Evolutionary conservation across 2,888 invertebrate genomes (phyloP), one percentile per base, ranked within the genome.

Genomic region (Amphipoea lucens): DNA sequence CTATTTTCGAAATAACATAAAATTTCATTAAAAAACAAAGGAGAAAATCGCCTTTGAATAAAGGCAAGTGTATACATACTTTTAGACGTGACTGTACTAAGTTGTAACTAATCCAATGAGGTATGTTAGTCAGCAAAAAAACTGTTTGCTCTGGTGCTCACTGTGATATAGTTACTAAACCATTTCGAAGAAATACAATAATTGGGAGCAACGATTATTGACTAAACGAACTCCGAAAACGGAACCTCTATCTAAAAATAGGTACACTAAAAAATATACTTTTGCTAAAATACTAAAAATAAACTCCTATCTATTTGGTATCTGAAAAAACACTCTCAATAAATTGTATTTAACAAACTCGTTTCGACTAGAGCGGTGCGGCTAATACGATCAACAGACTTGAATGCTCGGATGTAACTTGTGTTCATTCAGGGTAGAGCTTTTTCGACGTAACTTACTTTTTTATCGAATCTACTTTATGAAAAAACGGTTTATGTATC

Each of bases 351-450:
- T 45, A 65, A 12, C 62, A 11, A 4, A 63, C 70, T 40, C 36
- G 42, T 69, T 79, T 45, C 29, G 72, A 63, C 51, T 20, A 78
- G n/a, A 80, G 29, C 36, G 40, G 45, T 65, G 48, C 60, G 40
- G 48, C 23, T 57, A 57, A 69, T 76, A 29, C 40, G 48, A 60
- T 63, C n/a, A 81, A 68, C 36, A 36, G 17, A 74, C 17, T 74
- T 40, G 45, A 68, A 82, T 45, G 40, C 62, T 63, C 40, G 40
- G 45, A 57, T 40, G n/a, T 65, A 23, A 66, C 40, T 66, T 60
- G 11, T 23, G 4, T 72, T 17, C 45, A 29, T 40, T 40, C 9
- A 63, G 6, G 29, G 4, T 29, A 40, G 14, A 12, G 29, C 9
- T 17, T 40, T 62, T 11, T 29, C 9, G 29, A 23, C 17, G 23